These are phyloP conservation scores for Drosophila siamana DNA, from an alignment of 2,888 invertebrate species.

Conservation along the genomic window DNA sequence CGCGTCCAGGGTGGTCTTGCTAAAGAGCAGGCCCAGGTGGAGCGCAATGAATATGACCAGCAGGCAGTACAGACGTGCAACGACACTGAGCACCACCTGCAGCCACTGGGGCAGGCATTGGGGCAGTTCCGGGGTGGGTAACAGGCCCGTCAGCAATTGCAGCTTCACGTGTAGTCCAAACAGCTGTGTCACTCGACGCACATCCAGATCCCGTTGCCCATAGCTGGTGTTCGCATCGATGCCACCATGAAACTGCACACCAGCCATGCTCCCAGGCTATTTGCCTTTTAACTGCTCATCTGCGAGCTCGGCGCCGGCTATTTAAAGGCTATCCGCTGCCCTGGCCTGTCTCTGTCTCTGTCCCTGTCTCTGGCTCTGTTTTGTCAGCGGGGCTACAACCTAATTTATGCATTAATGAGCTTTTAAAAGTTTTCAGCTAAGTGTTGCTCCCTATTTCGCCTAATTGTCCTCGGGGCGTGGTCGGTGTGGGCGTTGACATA, in stretches of 20 bases:
- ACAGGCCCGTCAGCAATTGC: constrained; percentile 63
- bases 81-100: constrained; percentile 1
- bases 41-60: constrained; percentile 54
- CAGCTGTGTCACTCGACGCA: constrained; percentile 49
- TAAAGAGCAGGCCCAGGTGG: constrained; percentile 72
- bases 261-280: constrained; percentile 49
- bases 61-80: constrained; percentile 35
- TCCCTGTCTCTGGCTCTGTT: too few species aligned
- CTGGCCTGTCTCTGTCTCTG: background rate
- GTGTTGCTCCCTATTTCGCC: constrained; percentile 30
- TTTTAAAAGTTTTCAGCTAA: constrained; percentile 72
- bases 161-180: constrained; percentile 63
- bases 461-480: constrained; percentile 56
- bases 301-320: constrained; percentile 31
- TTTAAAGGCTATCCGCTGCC: constrained; percentile 49
- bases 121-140: constrained; percentile 54
- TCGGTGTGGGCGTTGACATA: constrained; percentile 25
- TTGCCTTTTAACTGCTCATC: constrained; percentile 38
- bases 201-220: constrained; percentile 51
- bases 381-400: constrained; percentile 9
- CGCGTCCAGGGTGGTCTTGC: constrained; percentile 70
- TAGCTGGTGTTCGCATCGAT: constrained; percentile 52
- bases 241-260: constrained; percentile 62
- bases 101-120: constrained; percentile 43
- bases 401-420: constrained; percentile 78